Evolutionary conservation across 35 echinoderm and acorn worm species (phyloP).

Genomic region (Eucidaris tribuloides): DNA sequence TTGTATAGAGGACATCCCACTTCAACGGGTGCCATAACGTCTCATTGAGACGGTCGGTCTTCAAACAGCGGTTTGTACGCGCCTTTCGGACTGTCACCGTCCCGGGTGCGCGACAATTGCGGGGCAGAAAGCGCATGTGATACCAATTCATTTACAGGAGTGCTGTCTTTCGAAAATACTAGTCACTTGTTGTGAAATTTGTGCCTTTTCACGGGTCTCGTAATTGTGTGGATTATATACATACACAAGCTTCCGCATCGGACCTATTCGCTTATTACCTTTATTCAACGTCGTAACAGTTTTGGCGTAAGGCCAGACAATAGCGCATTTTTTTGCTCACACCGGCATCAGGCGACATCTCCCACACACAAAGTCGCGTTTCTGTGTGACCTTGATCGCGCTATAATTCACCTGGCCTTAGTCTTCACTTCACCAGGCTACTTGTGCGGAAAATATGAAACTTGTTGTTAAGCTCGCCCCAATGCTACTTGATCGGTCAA

Average conservation of each 20-base stretch:
- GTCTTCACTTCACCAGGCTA: too few relatives aligned
- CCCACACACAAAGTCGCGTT: too few relatives aligned
- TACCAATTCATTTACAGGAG: not conserved
- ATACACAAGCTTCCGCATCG: constrained; percentile 13
- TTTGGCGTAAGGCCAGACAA: too few relatives aligned
- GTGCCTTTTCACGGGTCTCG: constrained; percentile 22
- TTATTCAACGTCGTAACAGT: too few relatives aligned
- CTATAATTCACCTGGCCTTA: too few relatives aligned
- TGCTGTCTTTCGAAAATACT: constrained; percentile 20
- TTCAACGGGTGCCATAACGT: constrained; percentile 11
- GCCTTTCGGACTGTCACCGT: not conserved
- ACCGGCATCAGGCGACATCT: too few relatives aligned
- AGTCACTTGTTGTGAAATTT: constrained; percentile 26
- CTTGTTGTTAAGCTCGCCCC: too few relatives aligned
- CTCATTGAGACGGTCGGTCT: not conserved
- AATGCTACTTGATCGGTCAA: too few relatives aligned
- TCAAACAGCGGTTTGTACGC: not conserved
- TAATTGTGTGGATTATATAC: constrained; percentile 4
- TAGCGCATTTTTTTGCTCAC: too few relatives aligned
- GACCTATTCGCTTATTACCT: constrained; percentile 15
- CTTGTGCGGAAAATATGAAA: too few relatives aligned
- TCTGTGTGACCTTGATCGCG: too few relatives aligned
- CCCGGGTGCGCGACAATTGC: not conserved
- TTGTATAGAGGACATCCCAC: constrained; percentile 6
- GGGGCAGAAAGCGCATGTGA: constrained; percentile 7